Evolutionary conservation across 2,888 invertebrate genomes (phyloP), one percentile per base, ranked within the genome.

Genomic region (Drosophila atripex): DNA sequence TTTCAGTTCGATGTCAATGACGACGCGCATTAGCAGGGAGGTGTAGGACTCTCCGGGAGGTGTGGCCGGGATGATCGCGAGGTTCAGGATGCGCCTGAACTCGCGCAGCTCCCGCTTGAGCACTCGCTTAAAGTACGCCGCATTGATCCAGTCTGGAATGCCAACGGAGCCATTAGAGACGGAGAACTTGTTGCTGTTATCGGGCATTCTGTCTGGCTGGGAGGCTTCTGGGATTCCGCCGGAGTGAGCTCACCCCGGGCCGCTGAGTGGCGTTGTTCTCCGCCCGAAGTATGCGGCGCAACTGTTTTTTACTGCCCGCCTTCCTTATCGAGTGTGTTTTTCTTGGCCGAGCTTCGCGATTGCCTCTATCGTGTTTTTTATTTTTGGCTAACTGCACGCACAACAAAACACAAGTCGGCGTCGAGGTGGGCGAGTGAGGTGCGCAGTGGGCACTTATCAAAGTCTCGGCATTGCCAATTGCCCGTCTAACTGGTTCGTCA

Each of bases 31-130:
- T 80, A 91, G 78, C 46, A 89, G 63, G 43, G 91, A 91, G 39
- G 89, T 88, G 57, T 87, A 91, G 61, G 90, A 90, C 68, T 91
- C 90, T n/a, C 90, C 91, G 1, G 88, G 89, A 3, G 89, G 87
- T 41, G 87, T 89, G 16, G 90, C 90, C 9, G 90, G 88, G 45
- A 88, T 88, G 5, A 87, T 78, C 1, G 79, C 78, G 46, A 90
- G 84, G 59, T 85, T 88, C 25, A 87, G 54, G 56, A 90, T 89
- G 70, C 82, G 86, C 7, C 78, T 77, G 56, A 89, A 87, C 38
- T 89, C 80, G 2, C 69, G 73, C 2, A 83, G 69, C 43, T 90
- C 89, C 5, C 78, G 83, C 35, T 84, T 79, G 1, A 90, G 77
- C 45, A 90, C 73, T 41, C 82, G 79, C 54, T 86, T 79, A 38